A percentile compares a stretch with the other conserved stretches of the same genome.
Conservation (phyloP, 2,797 vertebrate species). For the Cossypha polioptera region DNA sequence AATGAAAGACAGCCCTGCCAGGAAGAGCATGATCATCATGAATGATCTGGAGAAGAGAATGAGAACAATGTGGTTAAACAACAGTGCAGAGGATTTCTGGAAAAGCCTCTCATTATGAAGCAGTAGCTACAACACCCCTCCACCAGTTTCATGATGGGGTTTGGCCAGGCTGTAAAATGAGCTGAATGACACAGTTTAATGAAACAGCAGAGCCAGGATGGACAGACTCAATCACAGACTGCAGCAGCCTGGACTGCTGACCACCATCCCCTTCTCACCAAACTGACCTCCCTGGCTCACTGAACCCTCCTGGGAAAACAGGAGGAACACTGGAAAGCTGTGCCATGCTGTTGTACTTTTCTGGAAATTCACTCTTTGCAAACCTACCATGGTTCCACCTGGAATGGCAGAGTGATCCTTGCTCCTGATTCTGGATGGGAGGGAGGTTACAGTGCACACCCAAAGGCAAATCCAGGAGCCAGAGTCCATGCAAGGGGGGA, state of each 20-base stretch:
- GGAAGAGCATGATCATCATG: background rate
- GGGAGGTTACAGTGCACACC: background rate
- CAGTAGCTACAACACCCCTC: background rate
- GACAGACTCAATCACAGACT: background rate
- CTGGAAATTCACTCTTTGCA: background rate
- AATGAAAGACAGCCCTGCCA: background rate
- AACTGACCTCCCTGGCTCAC: background rate
- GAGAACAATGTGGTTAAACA: background rate
- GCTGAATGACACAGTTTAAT: background rate
- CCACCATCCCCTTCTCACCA: background rate
- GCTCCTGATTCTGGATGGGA: background rate
- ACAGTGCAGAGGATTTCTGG: background rate
- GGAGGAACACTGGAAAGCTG: accelerated
- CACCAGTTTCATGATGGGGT: background rate
- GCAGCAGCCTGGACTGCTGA: background rate
- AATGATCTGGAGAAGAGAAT: background rate
- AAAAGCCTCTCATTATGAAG: background rate
- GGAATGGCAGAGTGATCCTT: background rate
- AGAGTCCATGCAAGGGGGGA: background rate
- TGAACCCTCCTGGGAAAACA: background rate
- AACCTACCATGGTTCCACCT: background rate
- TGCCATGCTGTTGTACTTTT: background rate
- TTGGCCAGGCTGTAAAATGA: background rate
- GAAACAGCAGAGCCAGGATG: background rate
- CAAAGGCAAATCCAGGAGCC: background rate